Evolutionary conservation across 2,888 invertebrate genomes (phyloP), one percentile per base, ranked within the genome.

Genomic region (Spisula subtruncata): DNA sequence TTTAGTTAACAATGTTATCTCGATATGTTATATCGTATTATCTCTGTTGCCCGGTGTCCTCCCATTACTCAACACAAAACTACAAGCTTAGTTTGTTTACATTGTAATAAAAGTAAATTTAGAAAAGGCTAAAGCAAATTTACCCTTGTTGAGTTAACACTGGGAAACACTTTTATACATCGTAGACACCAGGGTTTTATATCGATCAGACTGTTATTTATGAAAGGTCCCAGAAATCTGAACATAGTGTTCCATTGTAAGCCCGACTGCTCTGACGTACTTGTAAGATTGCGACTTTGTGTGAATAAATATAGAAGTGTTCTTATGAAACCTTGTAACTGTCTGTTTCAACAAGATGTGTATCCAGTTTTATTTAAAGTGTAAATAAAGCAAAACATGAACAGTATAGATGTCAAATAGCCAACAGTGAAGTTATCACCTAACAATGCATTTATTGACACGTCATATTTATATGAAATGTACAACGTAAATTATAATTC

Each of bases 41-140:
- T 25, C 66, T 5, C 20, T n/a, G 85, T 85, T 75, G 79, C 85
- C 85, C 29, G 12, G 85, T 85, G 51, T 79, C 85, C 41, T 48
- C 8, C 25, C 32, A 85, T 85, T 75, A 85, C 85, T 85, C 85
- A 75, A 85, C 85, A 51, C 35, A 41, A 71, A 84, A 25, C 25
- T 66, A 66, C 66, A 66, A 66, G 29, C 25, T 66, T 66, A 12
- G 8, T 66, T n/a, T 66, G 66, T 66, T 66, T 66, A n/a, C 29
- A 20, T 66, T 66, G 10, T n/a, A 25, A 25, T 66, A 66, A 25
- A 25, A 66, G 66, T 66, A 66, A 66, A 66, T n/a, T 66, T 66
- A 25, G 66, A 66, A 41, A 66, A 66, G n/a, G 29, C 66, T 66
- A 20, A 66, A 25, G 66, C 25, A 66, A 66, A 66, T 66, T 1